phyloP scores from a whole-genome alignment of 1,140 invertebrate genomes.

The Oryzaephilus surinamensis region DNA sequence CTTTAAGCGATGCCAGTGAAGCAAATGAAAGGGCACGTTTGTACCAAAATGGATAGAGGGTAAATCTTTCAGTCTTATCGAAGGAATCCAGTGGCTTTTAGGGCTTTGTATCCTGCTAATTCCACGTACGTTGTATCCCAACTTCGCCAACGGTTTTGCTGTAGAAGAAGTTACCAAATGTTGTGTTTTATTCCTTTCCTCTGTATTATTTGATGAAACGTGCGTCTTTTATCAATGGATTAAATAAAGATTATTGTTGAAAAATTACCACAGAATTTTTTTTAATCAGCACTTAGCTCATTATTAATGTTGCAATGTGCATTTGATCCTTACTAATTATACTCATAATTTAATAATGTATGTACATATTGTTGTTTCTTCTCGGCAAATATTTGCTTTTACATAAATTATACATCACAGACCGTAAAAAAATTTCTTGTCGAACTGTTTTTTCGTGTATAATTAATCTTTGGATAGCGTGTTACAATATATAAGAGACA shows the following conservation, averaged over 20 bases:
- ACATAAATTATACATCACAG: too few species aligned
- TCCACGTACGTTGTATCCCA: conserved; percentile 19
- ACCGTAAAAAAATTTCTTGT: too few species aligned
- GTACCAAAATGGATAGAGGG: conserved; percentile 29
- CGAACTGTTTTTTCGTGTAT: neutral
- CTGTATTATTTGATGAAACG: conserved; percentile 1
- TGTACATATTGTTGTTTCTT: too few species aligned
- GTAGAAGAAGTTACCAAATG: too few species aligned
- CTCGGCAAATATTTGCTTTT: too few species aligned
- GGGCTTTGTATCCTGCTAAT: conserved; percentile 31
- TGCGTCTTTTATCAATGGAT: conserved; percentile 2
- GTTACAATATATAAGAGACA: conserved; percentile 5
- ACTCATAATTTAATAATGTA: too few species aligned
- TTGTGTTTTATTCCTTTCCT: too few species aligned
- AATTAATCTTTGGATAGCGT: conserved; percentile 11
- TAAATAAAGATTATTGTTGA: too few species aligned
- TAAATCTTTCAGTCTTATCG: conserved; percentile 33
- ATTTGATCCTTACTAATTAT: too few species aligned
- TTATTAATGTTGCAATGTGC: too few species aligned
- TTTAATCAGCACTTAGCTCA: too few species aligned
- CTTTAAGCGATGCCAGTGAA: conserved; percentile 21
- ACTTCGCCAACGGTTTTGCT: conserved; percentile 14
- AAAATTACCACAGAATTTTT: too few species aligned
- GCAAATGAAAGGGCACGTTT: conserved; percentile 32
- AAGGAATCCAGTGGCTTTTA: conserved; percentile 27